phyloP scores from a whole-genome alignment of 2,113 vertebrate genomes.

The Podarcis muralis region DNA sequence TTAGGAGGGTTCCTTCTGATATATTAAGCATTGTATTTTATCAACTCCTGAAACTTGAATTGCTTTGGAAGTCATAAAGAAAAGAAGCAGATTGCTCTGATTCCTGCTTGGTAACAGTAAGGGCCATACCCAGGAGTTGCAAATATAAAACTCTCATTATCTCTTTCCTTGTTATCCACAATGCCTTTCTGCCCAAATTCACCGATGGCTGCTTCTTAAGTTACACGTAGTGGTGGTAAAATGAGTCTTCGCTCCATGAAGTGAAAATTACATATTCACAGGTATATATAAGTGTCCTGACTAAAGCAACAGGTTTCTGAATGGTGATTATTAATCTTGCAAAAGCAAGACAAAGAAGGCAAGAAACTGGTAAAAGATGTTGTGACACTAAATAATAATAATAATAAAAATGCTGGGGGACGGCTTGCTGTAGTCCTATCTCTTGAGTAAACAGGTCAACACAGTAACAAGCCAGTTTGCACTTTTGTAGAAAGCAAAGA shows the following conservation, averaged over 20 bases:
- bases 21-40: background rate
- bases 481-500: background rate
- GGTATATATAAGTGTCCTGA: background rate
- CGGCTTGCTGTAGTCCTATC: too few species aligned
- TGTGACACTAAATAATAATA: background rate
- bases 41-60: conserved; percentile 4
- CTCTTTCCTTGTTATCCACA: background rate
- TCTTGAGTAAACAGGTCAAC: background rate
- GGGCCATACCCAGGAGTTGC: background rate
- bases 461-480: background rate
- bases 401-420: too few species aligned
- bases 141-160: background rate
- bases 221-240: background rate
- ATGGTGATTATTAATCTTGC: background rate
- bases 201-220: background rate
- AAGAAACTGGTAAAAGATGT: background rate
- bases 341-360: background rate
- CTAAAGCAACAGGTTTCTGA: background rate
- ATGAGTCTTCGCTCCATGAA: background rate
- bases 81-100: background rate
- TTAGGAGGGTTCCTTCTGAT: background rate
- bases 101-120: background rate
- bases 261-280: background rate
- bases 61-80: conserved; percentile 15
- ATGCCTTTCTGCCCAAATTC: background rate